These are phyloP conservation scores for Venturia canescens DNA, from an alignment of 1,140 invertebrate species.

Conservation along the genomic window DNA sequence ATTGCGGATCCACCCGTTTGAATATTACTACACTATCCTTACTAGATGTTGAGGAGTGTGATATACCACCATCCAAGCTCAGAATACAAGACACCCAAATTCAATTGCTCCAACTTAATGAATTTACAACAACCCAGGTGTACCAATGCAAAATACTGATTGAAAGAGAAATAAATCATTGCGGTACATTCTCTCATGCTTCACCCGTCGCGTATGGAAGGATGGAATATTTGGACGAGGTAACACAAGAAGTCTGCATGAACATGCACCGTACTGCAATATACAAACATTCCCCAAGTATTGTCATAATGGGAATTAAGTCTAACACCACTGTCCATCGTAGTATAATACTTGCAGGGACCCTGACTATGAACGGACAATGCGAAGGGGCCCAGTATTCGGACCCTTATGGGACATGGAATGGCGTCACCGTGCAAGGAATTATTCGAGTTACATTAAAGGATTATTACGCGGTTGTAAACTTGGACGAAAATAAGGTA, in stretches of 20 bases:
- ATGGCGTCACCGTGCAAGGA: slow-evolving; percentile 42
- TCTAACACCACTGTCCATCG: slow-evolving; percentile 34
- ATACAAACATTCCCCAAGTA: background rate
- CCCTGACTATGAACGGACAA: background rate
- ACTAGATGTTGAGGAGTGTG: slow-evolving; percentile 45
- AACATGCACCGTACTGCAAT: background rate
- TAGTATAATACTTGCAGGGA: slow-evolving; percentile 28
- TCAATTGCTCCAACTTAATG: slow-evolving; percentile 53
- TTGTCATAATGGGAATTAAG: background rate
- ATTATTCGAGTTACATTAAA: slow-evolving; percentile 13
- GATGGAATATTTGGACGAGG: background rate
- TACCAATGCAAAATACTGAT: slow-evolving; percentile 56
- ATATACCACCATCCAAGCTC: background rate
- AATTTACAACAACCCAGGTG: slow-evolving; percentile 32
- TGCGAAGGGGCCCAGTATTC: slow-evolving; percentile 42
- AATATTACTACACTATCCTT: slow-evolving; percentile 46
- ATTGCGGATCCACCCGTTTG: slow-evolving; percentile 24
- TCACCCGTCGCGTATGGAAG: slow-evolving; percentile 38
- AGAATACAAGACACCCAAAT: background rate
- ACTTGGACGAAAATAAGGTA: slow-evolving; percentile 22
- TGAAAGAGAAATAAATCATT: slow-evolving; percentile 46
- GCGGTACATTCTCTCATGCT: slow-evolving; percentile 54
- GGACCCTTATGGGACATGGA: slow-evolving; percentile 48
- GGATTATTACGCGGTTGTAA: slow-evolving; percentile 26
- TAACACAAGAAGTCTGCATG: background rate